A percentile compares a stretch with the other conserved stretches of the same genome.
These are phyloP conservation scores for Elaphurus davidianus DNA, from an alignment of 2,113 vertebrate species.

Conservation along the genomic window DNA sequence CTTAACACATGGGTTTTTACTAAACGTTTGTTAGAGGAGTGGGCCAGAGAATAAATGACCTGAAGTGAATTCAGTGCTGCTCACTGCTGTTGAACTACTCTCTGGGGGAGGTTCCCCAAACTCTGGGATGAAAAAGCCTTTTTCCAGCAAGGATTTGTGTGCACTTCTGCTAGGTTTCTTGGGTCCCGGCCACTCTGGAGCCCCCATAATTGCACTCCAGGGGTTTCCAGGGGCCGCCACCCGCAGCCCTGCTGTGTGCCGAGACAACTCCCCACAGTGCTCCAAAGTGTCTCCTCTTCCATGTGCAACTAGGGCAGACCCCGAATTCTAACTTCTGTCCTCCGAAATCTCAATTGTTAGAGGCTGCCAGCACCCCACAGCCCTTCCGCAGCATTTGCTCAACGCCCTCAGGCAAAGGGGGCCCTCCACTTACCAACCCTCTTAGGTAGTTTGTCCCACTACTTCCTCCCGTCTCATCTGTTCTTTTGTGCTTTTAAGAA, in stretches of 20 bases:
- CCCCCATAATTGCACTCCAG: neutral
- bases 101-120: neutral
- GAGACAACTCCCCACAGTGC: neutral
- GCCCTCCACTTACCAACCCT: neutral
- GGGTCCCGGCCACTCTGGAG: neutral
- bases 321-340: neutral
- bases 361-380: neutral
- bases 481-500: neutral
- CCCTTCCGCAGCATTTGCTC: neutral
- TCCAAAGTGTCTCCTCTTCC: neutral
- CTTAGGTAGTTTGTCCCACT: neutral
- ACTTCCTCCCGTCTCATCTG: neutral
- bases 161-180: neutral
- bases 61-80: neutral
- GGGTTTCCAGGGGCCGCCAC: neutral
- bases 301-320: neutral
- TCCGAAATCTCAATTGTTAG: neutral
- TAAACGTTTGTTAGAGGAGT: neutral
- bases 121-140: neutral
- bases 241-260: neutral
- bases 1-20: neutral
- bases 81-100: neutral
- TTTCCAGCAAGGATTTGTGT: neutral
- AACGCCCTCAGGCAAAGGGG: rapidly evolving
- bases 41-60: neutral